Evolutionary conservation across 2,113 vertebrate genomes (phyloP).

Genomic region (Bubalus kerabau): DNA sequence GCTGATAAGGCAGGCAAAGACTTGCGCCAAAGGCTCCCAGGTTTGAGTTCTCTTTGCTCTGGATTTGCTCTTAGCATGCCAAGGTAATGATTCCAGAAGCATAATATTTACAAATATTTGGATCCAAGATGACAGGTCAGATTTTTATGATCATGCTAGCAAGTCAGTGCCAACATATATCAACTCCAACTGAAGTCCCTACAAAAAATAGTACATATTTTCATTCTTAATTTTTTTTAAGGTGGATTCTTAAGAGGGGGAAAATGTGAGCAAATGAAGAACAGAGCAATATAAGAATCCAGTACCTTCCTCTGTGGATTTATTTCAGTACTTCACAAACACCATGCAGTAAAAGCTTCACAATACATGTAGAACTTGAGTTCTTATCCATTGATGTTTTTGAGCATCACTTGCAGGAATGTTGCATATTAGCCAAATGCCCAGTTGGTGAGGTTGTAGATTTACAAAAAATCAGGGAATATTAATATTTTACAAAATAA

Average conservation of each 20-base stretch:
- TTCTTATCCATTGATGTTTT: neutral
- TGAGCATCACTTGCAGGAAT: constrained; percentile 26
- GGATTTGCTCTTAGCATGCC: constrained; percentile 39
- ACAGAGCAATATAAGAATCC: neutral
- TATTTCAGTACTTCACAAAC: constrained; percentile 16
- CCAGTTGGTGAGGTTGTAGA: neutral
- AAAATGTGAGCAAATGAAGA: neutral
- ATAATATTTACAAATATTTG: constrained; percentile 65
- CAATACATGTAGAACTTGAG: neutral
- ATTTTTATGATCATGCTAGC: constrained; percentile 53
- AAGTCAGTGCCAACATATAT: constrained; percentile 13
- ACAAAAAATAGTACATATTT: neutral
- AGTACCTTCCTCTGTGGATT: neutral
- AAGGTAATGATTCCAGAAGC: constrained; percentile 42
- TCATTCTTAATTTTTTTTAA: constrained; percentile 18
- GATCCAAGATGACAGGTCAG: constrained; percentile 64
- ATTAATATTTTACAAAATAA: neutral
- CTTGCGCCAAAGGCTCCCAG: neutral
- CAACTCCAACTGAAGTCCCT: neutral
- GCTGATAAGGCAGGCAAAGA: constrained; percentile 40
- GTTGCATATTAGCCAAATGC: constrained; percentile 40
- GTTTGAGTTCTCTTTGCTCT: neutral
- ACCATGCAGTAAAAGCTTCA: neutral
- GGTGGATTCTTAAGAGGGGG: neutral
- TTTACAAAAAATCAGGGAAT: constrained; percentile 35